A percentile compares a stretch with the other conserved stretches of the same genome.
phyloP scores from a whole-genome alignment of 1,140 invertebrate species.

The Agrypnia vestita region DNA sequence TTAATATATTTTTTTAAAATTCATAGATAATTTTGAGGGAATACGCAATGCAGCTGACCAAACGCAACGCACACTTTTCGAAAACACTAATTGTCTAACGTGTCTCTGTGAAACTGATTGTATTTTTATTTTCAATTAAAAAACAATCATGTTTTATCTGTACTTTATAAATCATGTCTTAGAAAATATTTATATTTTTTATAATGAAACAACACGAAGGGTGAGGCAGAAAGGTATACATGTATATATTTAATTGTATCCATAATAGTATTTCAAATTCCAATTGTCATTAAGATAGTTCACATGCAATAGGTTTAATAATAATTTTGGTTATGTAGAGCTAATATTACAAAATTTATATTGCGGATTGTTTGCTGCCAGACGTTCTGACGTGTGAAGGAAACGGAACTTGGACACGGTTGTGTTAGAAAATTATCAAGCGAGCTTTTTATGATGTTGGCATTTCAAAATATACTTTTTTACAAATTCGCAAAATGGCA shows the following conservation, averaged over 20 bases:
- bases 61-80: too few relatives aligned
- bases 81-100: too few relatives aligned
- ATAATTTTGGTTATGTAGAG: too few relatives aligned
- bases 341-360: too few relatives aligned
- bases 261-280: constrained; percentile 25
- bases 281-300: constrained; percentile 1
- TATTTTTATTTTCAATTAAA: not conserved
- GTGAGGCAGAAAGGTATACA: not conserved
- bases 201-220: not conserved
- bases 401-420: not conserved
- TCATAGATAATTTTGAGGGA: too few relatives aligned
- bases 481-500: not conserved
- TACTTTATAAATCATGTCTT: not conserved
- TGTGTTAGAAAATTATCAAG: constrained; percentile 1
- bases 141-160: not conserved
- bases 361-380: too few relatives aligned
- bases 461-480: not conserved
- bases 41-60: too few relatives aligned
- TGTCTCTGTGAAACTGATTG: too few relatives aligned
- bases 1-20: too few relatives aligned
- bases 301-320: too few relatives aligned
- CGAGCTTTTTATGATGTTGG: not conserved
- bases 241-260: not conserved
- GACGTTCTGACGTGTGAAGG: too few relatives aligned
- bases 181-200: not conserved